These are phyloP conservation scores for Ciconia boyciana DNA, from an alignment of 2,113 vertebrate species.

Conservation along the genomic window DNA sequence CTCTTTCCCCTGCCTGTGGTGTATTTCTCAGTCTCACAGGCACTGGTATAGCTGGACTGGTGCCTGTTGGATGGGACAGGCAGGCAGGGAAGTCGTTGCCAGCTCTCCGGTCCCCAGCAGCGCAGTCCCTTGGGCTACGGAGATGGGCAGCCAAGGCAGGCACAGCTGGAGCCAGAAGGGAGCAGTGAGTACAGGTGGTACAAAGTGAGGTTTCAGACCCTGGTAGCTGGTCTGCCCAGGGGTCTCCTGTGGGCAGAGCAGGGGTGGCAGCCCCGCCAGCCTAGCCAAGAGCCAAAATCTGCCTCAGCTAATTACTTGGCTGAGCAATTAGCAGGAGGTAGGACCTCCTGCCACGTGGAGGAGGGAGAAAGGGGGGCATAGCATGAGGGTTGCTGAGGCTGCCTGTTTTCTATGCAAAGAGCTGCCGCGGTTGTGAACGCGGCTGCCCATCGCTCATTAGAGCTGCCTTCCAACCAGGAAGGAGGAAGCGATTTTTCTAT, in stretches of 20 bases:
- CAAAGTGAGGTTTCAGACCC: background rate
- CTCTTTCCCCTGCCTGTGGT: background rate
- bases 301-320: background rate
- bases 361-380: background rate
- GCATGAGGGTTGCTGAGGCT: background rate
- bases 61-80: background rate
- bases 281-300: background rate
- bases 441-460: slow-evolving; percentile 32
- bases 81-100: background rate
- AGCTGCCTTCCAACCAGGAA: background rate
- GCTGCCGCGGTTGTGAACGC: background rate
- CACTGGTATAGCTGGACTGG: background rate
- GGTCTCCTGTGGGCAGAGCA: background rate
- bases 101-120: background rate
- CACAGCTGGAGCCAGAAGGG: background rate
- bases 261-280: background rate
- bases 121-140: background rate
- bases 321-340: background rate
- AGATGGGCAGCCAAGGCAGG: background rate
- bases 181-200: too few species aligned
- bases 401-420: background rate
- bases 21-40: background rate
- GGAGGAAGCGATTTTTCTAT: slow-evolving; percentile 34
- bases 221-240: background rate
- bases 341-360: background rate